Evolutionary conservation across 1,140 invertebrate genomes (phyloP).

Genomic region (Armadillidium nasatum): DNA sequence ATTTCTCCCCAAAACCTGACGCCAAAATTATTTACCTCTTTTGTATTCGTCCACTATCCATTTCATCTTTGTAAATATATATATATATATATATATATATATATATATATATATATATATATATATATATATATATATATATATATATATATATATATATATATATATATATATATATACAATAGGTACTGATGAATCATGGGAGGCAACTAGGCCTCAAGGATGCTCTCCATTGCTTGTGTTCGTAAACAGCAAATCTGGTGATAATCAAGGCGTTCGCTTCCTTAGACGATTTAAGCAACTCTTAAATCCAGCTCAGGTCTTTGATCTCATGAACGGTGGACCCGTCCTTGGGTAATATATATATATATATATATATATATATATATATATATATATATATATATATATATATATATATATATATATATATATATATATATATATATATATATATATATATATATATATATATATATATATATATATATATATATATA

Average conservation of each 20-base stretch:
- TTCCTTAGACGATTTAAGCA: constrained; percentile 93
- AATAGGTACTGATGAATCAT: constrained; percentile 73
- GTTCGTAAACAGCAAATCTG: constrained; percentile 95
- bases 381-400: not conserved
- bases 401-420: no score
- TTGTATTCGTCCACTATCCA: not conserved
- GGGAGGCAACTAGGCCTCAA: constrained; percentile 75
- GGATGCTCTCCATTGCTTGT: constrained; percentile 83
- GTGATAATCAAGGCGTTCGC: constrained; percentile 95
- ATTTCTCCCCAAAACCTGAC: no score
- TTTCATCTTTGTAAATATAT: constrained; percentile 14
- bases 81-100: constrained; percentile 19
- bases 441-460: no score
- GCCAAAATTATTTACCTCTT: no score
- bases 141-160: constrained; percentile 23
- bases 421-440: no score
- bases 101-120: constrained; percentile 27
- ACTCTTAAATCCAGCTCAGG: constrained; percentile 92
- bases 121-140: constrained; percentile 24
- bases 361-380: not conserved
- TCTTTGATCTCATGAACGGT: constrained; percentile 86
- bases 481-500: no score
- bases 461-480: no score
- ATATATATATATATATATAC: constrained; percentile 21
- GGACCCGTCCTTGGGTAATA: constrained; percentile 78